Evolutionary conservation across 2,113 vertebrate species (phyloP), one percentile per base, ranked within the genome.

Genomic region (Strix uralensis): DNA sequence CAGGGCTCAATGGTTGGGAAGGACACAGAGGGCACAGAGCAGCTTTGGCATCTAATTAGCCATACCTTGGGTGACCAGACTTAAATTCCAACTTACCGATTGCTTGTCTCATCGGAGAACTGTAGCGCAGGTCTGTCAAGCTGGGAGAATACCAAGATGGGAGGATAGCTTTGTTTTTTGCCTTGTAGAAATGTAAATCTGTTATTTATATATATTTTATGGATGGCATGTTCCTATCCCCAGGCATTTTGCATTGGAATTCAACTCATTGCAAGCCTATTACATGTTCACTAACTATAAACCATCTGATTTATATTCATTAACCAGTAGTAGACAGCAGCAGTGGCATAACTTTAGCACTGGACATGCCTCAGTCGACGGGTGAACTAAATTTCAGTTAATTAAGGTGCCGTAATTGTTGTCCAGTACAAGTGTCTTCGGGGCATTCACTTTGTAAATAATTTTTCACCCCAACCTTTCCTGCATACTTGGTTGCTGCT

Each of bases 291-390:
- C 98, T 98, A 98, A 98, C 98, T 98, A 98, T 98, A 98, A 98
- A 98, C 98, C 97, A 98, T 98, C 98, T 98, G 98, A 98, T 98
- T 98, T 98, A 98, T 98, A 98, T 98, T 98, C 98, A 98, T 98
- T 98, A 98, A 98, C 98, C 96, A 98, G 97, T 98, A 85, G 82
- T 92, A 98, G 97, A 98, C 97, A 98, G 97, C 92, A 94, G 97
- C 94, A 89, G 96, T 95, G 94, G 77, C 96, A 96, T 97, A 98
- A 95, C 98, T 98, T 98, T 81, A 93, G 98, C 96, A 90, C 92
- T 97, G 97, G 98, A 98, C 98, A 98, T 96, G 98, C 97, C 96
- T 98, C 97, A 96, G 96, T 97, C 95, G 96, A 97, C 93, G 96
- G 97, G 96, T 62, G 83, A 95, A 97, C 98, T 98, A 98, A 98